Evolutionary conservation across 2,888 invertebrate genomes (phyloP), one percentile per base, ranked within the genome.

Genomic region (Anthophora plumipes): DNA sequence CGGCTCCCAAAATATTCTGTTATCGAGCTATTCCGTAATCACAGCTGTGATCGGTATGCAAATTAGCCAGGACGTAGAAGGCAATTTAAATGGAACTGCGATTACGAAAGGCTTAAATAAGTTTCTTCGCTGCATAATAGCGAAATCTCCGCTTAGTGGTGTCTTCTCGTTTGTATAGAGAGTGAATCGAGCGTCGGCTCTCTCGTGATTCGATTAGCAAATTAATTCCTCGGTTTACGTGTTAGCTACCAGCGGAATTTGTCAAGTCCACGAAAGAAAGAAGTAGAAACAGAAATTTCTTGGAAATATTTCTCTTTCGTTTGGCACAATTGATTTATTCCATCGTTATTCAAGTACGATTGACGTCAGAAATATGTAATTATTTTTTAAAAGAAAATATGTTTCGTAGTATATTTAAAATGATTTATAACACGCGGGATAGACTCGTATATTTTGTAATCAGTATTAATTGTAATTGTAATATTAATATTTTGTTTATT

Each of bases 11-110:
- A 59, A 69, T 59, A 48, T 39, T 69, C 43, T 39, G 12, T 61
- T 43, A 57, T 50, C 50, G 31, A 41, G 37, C 31, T 12, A 25
- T 63, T 68, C n/a, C 41, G 22, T 48, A 41, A 52, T 76, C 37
- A 20, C 46, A 39, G 54, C 67, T 25, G 17, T 39, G 75, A 55
- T 67, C 55, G 48, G 57, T 68, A 68, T 63, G 78, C 43, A 78
- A 78, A 78, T 50, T 14, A 55, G 55, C 17, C 17, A 25, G 52
- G 22, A 4, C 9, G 31, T 5, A 48, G 14, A 9, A 39, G 50
- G 37, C 39, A 77, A 77, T 77, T 68, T 48, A 77, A 78, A 77
- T 55, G 48, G 68, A 37, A 67, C 80, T 39, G 43, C 57, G 69
- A 74, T 75, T 68, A 48, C 80, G 68, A 80, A 77, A 77, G 48